Conservation (phyloP, 2,888 invertebrate species). For the Chymomyza fuscimana region DNA sequence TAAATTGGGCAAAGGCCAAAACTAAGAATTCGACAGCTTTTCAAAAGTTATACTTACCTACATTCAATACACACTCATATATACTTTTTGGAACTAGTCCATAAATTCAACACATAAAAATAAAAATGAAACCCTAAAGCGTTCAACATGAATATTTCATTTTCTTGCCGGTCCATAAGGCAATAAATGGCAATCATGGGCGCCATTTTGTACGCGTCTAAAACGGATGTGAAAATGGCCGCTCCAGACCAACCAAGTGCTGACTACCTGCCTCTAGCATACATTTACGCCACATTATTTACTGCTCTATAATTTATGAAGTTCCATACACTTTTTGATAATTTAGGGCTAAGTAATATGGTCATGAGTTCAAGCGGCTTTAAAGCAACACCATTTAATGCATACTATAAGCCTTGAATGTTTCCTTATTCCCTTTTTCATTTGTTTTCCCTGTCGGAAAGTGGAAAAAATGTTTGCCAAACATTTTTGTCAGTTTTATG, state of each 20-base stretch:
- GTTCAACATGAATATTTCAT: background rate
- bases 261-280: background rate
- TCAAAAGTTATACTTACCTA: background rate
- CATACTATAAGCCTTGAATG: background rate
- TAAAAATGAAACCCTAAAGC: too few relatives aligned
- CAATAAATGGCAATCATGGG: background rate
- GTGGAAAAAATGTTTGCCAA: background rate
- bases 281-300: background rate
- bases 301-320: background rate
- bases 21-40: background rate
- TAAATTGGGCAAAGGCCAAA: background rate
- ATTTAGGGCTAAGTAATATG: background rate
- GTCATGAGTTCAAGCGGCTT: background rate
- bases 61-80: background rate
- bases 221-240: background rate
- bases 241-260: background rate
- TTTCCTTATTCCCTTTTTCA: background rate
- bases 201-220: background rate
- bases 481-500: conserved; percentile 1
- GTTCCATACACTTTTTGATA: background rate
- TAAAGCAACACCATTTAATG: background rate
- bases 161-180: background rate
- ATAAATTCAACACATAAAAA: background rate
- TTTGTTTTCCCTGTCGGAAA: background rate
- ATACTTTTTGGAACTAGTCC: background rate